Conservation (phyloP, 2,797 vertebrate genomes). For the Caiman crocodilus region DNA sequence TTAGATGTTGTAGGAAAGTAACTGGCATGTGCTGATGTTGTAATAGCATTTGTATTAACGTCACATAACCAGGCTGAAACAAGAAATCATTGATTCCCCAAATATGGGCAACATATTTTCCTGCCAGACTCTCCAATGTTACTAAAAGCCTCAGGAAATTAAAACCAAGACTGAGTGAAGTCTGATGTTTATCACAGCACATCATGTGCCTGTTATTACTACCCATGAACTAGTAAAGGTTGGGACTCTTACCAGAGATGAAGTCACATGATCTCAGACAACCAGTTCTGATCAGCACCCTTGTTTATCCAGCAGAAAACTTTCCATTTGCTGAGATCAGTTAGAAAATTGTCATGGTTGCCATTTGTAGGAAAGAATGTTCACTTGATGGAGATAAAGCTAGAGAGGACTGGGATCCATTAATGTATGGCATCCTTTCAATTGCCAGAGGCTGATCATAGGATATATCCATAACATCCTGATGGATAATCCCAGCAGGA, state of each 20-base stretch:
- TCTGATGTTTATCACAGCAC: no score
- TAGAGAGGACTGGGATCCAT: not conserved
- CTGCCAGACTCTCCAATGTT: no score
- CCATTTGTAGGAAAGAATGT: not conserved
- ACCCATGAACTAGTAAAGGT: no score
- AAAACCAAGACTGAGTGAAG: no score
- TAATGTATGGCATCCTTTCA: not conserved
- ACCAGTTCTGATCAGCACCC: no score
- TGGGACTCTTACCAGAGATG: no score
- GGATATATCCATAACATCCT: not conserved
- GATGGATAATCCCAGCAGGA: not conserved
- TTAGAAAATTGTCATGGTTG: not conserved
- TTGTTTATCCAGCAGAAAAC: no score
- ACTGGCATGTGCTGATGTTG: not conserved
- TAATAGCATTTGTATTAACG: not conserved
- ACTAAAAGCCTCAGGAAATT: no score
- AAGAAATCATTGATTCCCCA: not conserved
- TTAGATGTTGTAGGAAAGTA: not conserved
- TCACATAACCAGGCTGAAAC: not conserved
- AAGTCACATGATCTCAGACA: no score
- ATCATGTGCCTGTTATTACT: no score
- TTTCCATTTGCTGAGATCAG: not conserved
- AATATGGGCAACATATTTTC: no score
- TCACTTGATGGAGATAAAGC: not conserved
- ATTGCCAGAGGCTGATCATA: not conserved